Evolutionary conservation across 2,888 invertebrate genomes (phyloP), one percentile per base, ranked within the genome.

Genomic region (Cyclophora albipunctata): DNA sequence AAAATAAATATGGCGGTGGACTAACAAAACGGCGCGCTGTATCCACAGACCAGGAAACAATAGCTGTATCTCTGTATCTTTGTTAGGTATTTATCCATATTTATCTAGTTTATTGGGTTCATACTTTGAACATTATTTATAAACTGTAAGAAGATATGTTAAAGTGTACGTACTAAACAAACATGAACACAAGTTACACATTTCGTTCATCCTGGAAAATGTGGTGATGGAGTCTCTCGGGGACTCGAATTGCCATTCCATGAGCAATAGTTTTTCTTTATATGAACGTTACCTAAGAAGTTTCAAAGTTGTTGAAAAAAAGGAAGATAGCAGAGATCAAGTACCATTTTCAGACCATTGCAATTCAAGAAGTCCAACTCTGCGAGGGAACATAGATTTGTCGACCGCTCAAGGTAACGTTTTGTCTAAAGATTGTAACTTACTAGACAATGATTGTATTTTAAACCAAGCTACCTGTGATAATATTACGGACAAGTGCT

Each of bases 151-250:
- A 20, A 20, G 20, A 20, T 20, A 20, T 20, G 20, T 20, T 20
- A 20, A 20, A 20, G 20, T 20, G 20, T 20, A 20, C 20, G 20
- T 20, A 20, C 20, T 20, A 20, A 20, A 20, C 20, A 20, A 20
- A 20, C 20, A 20, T 20, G 20, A 20, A 20, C 20, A 20, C 20
- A 2, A 20, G 20, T 20, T 20, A 20, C 20, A 20, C 20, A 20
- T 20, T 20, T 20, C 20, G 20, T 20, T 20, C 20, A 20, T 20
- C 5, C 5, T 52, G 48, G 52, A 74, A 63, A 70, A 75, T 78
- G 76, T 73, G 75, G 83, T 84, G 67, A 87, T 88, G 87, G 87
- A 85, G 83, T 79, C 84, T 67, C 74, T 81, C 57, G 82, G 81
- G 72, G 84, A 85, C 70, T 82, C 87, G 52, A 84, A 85, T 75